Percentiles rank a stretch among this genome's conserved stretches.
Evolutionary conservation across 2,888 invertebrate genomes (phyloP).

Genomic region (Biston stratarius): DNA sequence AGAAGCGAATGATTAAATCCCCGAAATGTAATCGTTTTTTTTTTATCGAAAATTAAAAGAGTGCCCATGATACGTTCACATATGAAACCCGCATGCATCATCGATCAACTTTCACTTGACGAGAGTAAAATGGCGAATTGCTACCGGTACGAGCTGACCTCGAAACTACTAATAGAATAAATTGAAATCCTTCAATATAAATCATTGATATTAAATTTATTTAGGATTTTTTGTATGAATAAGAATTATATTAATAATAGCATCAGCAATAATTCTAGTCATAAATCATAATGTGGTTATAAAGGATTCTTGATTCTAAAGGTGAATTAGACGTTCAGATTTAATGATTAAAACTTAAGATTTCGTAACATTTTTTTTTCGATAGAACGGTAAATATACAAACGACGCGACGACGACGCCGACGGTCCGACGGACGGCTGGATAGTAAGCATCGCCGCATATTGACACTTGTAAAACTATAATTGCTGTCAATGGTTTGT

Average conservation of each 20-base stretch:
- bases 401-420: no score
- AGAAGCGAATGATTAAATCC: constrained; percentile 19
- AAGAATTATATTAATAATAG: constrained; percentile 26
- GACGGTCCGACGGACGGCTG: no score
- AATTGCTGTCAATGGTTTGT: no score
- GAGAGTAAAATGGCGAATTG: constrained; percentile 50
- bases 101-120: constrained; percentile 71
- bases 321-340: not conserved
- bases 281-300: constrained; percentile 34
- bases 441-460: no score
- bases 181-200: constrained; percentile 49
- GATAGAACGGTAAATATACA: no score
- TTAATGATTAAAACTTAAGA: not conserved
- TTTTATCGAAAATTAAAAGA: constrained; percentile 36
- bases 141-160: constrained; percentile 62
- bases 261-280: constrained; percentile 24
- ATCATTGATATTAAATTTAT: constrained; percentile 37
- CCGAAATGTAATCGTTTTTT: constrained; percentile 28
- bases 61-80: constrained; percentile 42
- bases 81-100: constrained; percentile 49
- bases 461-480: no score
- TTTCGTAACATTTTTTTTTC: not conserved
- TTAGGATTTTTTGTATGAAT: constrained; percentile 27
- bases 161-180: constrained; percentile 55
- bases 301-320: constrained; percentile 14